Evolutionary conservation across 1,140 invertebrate genomes (phyloP).

Genomic region (Drosophila serrata): DNA sequence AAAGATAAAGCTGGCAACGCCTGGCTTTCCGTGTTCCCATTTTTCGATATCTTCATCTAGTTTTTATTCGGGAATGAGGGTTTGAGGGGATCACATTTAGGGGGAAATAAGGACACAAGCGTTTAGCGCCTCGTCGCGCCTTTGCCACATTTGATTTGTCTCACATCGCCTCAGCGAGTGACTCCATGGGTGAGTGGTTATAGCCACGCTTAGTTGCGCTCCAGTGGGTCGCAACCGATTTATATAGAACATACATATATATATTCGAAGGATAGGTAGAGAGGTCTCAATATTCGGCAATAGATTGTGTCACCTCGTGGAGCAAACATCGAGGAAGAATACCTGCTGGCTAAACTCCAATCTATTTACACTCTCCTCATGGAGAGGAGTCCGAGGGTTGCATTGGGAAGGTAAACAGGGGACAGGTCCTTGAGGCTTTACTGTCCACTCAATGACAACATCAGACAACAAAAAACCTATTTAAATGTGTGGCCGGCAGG

Average conservation of each 20-base stretch:
- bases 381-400: constrained; percentile 3
- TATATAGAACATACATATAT: not conserved
- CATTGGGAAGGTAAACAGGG: not conserved
- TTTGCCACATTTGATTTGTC: constrained; percentile 70
- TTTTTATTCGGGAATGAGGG: not conserved
- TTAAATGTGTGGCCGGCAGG: constrained; percentile 38
- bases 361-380: constrained; percentile 31
- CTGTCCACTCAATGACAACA: constrained; percentile 36
- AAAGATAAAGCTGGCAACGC: constrained; percentile 21
- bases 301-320: constrained; percentile 14
- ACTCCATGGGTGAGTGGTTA: constrained; percentile 8
- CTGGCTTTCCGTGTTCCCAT: constrained; percentile 21
- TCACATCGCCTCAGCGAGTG: constrained; percentile 1
- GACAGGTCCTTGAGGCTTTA: constrained; percentile 23
- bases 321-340: constrained; percentile 3
- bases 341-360: constrained; percentile 18
- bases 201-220: constrained; percentile 41
- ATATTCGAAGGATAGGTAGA: not conserved
- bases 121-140: constrained; percentile 64
- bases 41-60: constrained; percentile 25
- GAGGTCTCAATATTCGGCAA: constrained; percentile 3
- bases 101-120: not conserved
- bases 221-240: constrained; percentile 10
- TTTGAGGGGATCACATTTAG: not conserved
- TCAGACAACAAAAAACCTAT: constrained; percentile 29